Evolutionary conservation across 2,888 invertebrate genomes (phyloP), one percentile per base, ranked within the genome.

Genomic region (Apamea crenata): DNA sequence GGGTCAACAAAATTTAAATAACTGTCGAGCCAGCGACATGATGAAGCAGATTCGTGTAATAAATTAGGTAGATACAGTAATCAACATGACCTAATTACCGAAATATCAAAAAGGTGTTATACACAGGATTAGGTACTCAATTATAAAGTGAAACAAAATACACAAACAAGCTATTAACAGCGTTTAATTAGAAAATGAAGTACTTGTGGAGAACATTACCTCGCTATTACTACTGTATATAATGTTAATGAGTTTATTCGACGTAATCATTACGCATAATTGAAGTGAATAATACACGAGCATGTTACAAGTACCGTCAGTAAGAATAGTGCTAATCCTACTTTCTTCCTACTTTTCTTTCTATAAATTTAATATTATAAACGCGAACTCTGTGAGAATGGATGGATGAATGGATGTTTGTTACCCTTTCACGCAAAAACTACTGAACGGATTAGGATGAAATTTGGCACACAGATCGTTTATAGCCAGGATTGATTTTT

Each of bases 171-270:
- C 32, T 63, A 72, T 82, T 73, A 82, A 78, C 72, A 72, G 12
- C n/a, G 36, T 87, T 78, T 87, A 83, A 87, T 87, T 71, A 87
- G 50, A 40, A 72, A 67, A 84, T 84, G 25, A 80, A 71, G 61
- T 63, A 63, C 61, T 78, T 80, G 70, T 29, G 68, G 79, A 63
- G 69, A 74, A 68, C 77, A 77, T 89, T 85, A 87, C 36, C 74
- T 47, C 65, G 44, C n/a, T 89, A 80, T 87, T 80, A 89, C 72
- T 70, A 79, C 65, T 69, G 77, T 77, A 84, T 44, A 73, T 80
- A 80, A 85, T 78, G 76, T 67, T 87, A 89, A 89, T 85, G 80
- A 73, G 85, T 82, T 80, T 75, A 78, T 84, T 66, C 29, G 68
- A 74, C 71, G 73, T 87, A 74, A 87, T 89, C 70, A 77, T 87